Conservation (phyloP, 2,797 vertebrate genomes). For the Odontamblyopus lacepedii region DNA sequence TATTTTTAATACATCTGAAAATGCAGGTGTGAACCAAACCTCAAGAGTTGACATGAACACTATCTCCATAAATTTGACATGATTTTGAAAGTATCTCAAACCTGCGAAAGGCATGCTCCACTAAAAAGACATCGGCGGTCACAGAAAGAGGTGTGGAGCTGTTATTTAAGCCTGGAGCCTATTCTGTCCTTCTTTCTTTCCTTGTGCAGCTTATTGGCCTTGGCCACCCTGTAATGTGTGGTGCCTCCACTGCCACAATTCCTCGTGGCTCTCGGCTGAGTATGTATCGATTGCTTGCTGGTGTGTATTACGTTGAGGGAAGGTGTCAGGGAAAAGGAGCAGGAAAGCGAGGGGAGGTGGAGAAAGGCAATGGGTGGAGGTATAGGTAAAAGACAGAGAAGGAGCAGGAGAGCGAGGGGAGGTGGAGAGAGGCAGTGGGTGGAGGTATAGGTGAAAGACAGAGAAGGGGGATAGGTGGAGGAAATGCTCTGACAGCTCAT, state of each 20-base stretch:
- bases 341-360: constrained; percentile 23
- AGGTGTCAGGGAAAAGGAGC: constrained; percentile 58
- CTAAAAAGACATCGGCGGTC: constrained; percentile 27
- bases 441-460: constrained; percentile 46
- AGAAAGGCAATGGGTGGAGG: constrained; percentile 2
- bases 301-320: constrained; percentile 74
- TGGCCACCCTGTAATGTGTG: constrained; percentile 76
- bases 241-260: constrained; percentile 79
- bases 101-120: constrained; percentile 19
- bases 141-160: constrained; percentile 37
- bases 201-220: constrained; percentile 70
- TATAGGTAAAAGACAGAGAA: constrained; percentile 50
- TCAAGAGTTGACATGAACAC: constrained; percentile 57
- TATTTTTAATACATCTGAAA: constrained; percentile 57
- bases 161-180: constrained; percentile 60
- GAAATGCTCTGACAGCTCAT: constrained; percentile 72
- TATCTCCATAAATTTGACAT: constrained; percentile 29
- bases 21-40: constrained; percentile 46
- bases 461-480: constrained; percentile 52
- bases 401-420: not conserved
- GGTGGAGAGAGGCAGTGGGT: not conserved
- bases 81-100: constrained; percentile 37
- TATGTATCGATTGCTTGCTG: constrained; percentile 76
- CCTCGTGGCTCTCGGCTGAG: constrained; percentile 73
- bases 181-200: constrained; percentile 54